phyloP scores from a whole-genome alignment of 1,140 invertebrate genomes.

The Microvelia longipes region DNA sequence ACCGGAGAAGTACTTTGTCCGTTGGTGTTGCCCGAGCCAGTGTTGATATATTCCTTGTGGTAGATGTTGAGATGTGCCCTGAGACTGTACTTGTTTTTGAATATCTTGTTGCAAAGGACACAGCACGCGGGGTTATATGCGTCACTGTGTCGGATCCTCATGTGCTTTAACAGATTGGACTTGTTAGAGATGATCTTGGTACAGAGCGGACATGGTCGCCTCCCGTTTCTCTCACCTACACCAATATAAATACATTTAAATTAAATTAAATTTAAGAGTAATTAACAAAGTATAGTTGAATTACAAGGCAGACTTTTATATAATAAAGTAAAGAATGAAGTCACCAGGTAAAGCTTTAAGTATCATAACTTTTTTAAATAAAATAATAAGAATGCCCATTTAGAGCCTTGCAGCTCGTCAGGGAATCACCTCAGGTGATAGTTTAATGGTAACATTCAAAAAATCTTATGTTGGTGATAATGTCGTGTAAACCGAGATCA shows the following conservation, averaged over 20 bases:
- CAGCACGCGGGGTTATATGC: constrained; percentile 33
- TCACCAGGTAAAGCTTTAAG: too few relatives aligned
- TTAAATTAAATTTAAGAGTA: not conserved
- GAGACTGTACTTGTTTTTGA: constrained; percentile 54
- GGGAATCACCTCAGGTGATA: too few relatives aligned
- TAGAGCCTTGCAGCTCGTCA: too few relatives aligned
- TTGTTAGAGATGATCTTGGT: constrained; percentile 32
- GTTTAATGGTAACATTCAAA: too few relatives aligned
- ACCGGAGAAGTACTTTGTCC: not conserved
- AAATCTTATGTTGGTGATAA: too few relatives aligned
- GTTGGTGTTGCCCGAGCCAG: not conserved
- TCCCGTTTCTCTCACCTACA: constrained; percentile 18
- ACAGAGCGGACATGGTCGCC: constrained; percentile 30
- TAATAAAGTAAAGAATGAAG: not conserved
- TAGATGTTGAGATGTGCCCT: constrained; percentile 34
- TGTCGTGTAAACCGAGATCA: too few relatives aligned
- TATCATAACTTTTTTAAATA: too few relatives aligned
- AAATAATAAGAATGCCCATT: too few relatives aligned
- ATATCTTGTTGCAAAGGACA: constrained; percentile 46
- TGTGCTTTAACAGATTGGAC: constrained; percentile 32
- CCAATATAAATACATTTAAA: too few relatives aligned
- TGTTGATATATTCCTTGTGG: constrained; percentile 23
- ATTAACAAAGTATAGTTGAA: not conserved
- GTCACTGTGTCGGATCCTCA: constrained; percentile 29
- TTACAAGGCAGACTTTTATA: not conserved